These are phyloP conservation scores for Neodon shergylaensis DNA, from an alignment of 2,113 vertebrate species.

Conservation along the genomic window DNA sequence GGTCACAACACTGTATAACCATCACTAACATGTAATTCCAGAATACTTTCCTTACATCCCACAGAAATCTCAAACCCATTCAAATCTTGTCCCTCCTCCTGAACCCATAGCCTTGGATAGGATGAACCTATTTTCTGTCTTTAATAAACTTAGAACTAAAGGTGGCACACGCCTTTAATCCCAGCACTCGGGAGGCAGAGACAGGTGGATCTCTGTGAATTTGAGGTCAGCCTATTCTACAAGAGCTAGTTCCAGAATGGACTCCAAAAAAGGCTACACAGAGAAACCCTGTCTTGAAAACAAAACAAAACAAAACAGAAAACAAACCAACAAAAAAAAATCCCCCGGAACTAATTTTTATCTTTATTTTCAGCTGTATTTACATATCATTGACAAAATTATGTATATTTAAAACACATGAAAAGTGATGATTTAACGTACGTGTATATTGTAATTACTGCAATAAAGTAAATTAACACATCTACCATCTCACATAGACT, in stretches of 20 bases:
- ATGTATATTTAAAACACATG: not conserved
- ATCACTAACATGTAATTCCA: not conserved
- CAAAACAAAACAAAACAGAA: too few relatives aligned
- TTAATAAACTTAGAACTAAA: not conserved
- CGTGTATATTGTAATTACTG: not conserved
- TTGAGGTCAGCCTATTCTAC: too few relatives aligned
- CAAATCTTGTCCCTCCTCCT: not conserved
- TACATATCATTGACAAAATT: not conserved
- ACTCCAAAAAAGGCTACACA: too few relatives aligned
- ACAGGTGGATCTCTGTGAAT: too few relatives aligned
- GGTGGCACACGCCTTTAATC: too few relatives aligned
- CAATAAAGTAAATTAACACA: not conserved
- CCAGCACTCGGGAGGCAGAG: too few relatives aligned
- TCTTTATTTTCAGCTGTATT: not conserved
- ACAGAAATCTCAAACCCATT: not conserved
- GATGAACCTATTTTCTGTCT: not conserved
- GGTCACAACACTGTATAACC: not conserved
- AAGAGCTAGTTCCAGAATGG: too few relatives aligned
- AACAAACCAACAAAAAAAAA: too few relatives aligned
- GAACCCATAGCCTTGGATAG: not conserved
- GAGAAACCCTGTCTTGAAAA: too few relatives aligned
- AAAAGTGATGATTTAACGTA: not conserved
- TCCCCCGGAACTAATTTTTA: not conserved
- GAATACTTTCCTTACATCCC: not conserved
- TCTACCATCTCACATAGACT: not conserved